Percentiles rank a stretch among this genome's conserved stretches.
Conservation (phyloP, 2,113 vertebrate genomes). For the Microtus oregoni region DNA sequence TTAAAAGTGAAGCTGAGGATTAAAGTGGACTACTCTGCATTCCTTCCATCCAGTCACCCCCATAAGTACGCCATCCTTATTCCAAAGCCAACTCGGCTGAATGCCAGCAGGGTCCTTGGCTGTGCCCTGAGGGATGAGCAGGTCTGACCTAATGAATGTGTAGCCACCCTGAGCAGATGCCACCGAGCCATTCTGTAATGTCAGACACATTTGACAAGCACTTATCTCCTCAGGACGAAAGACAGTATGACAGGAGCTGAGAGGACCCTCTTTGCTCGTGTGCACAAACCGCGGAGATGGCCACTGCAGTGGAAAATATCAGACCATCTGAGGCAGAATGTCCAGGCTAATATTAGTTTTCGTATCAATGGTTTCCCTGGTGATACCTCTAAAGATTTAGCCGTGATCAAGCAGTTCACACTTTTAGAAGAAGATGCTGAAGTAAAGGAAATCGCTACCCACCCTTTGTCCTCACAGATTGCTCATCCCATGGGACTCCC, state of each 20-base stretch:
- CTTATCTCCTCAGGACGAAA: not conserved
- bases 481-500: not conserved
- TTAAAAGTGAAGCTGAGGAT: not conserved
- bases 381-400: conserved; percentile 65
- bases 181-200: not conserved
- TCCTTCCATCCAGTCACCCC: not conserved
- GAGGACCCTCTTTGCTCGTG: not conserved
- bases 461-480: conserved; percentile 33
- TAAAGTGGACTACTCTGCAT: accelerated
- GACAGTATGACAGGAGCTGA: not conserved
- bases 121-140: not conserved
- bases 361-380: conserved; percentile 71
- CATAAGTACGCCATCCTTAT: not conserved
- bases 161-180: not conserved
- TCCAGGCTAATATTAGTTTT: conserved; percentile 38
- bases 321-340: conserved; percentile 26
- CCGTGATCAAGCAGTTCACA: conserved; percentile 3
- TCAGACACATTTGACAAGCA: not conserved
- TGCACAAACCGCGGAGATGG: conserved; percentile 17
- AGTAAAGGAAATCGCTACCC: conserved; percentile 4
- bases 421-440: conserved; percentile 24
- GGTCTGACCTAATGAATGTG: not conserved
- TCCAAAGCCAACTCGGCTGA: not conserved
- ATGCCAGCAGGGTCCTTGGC: accelerated
- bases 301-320: conserved; percentile 39